Percentiles rank a stretch among this genome's conserved stretches.
Conservation (phyloP, 2,113 vertebrate species). For the Dasypus novemcinctus region DNA sequence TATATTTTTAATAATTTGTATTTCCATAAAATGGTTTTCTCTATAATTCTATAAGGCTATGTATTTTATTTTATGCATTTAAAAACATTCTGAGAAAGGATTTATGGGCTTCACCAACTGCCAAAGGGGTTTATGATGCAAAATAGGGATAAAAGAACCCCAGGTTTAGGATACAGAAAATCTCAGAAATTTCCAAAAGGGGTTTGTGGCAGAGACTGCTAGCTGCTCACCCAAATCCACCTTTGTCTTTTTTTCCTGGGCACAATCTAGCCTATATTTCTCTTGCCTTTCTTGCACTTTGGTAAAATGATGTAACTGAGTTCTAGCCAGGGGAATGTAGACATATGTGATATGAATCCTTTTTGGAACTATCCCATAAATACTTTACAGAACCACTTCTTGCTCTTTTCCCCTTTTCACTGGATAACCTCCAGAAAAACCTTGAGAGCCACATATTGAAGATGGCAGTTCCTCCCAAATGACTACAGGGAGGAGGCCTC, state of each 20-base stretch:
- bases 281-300: not conserved
- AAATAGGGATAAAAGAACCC: not conserved
- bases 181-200: not conserved
- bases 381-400: not conserved
- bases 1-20: not conserved
- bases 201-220: not conserved
- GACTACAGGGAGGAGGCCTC: not conserved
- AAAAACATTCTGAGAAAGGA: slow-evolving; percentile 12
- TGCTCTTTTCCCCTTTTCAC: not conserved
- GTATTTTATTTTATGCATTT: not conserved
- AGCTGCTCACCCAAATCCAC: not conserved
- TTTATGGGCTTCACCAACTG: not conserved
- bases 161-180: not conserved
- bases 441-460: not conserved
- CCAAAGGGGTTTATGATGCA: not conserved
- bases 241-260: not conserved
- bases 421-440: not conserved
- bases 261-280: not conserved
- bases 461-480: not conserved
- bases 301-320: not conserved
- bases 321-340: not conserved
- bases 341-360: not conserved
- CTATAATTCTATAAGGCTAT: not conserved
- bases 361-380: not conserved
- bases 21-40: not conserved